phyloP scores from a whole-genome alignment of 1,140 invertebrate genomes.

The Drosophila malerkotliana region DNA sequence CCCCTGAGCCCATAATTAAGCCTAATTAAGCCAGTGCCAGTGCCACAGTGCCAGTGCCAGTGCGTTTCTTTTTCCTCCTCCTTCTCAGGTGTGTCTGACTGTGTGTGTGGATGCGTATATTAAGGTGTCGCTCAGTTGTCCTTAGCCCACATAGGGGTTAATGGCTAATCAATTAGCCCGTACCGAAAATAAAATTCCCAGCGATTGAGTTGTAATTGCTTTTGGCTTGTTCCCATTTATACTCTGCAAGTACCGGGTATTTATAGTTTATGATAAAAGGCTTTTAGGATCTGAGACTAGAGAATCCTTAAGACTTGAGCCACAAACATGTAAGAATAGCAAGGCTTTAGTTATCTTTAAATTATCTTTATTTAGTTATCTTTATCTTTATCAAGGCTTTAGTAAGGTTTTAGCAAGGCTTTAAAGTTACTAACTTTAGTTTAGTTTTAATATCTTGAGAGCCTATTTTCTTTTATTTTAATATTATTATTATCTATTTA shows the following conservation, averaged over 20 bases:
- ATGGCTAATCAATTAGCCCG: conserved; percentile 78
- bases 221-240: background rate
- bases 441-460: too few species aligned
- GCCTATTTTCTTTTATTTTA: too few species aligned
- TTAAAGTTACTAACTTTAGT: too few species aligned
- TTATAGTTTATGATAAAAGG: background rate
- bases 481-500: background rate
- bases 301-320: too few species aligned
- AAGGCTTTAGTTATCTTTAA: too few species aligned
- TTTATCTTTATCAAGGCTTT: too few species aligned
- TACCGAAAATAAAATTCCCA: conserved; percentile 47
- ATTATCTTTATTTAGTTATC: too few species aligned
- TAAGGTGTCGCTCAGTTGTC: conserved; percentile 62
- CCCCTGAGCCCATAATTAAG: conserved; percentile 73
- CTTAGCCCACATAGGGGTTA: conserved; percentile 69
- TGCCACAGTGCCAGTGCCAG: conserved; percentile 21
- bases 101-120: background rate
- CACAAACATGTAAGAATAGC: too few species aligned
- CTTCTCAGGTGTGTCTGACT: background rate
- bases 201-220: conserved; percentile 75
- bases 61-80: background rate
- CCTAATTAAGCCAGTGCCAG: conserved; percentile 57
- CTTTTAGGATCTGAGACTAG: too few species aligned
- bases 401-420: too few species aligned
- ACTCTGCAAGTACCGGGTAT: background rate